phyloP scores from a whole-genome alignment of 2,797 vertebrate genomes.

The Chaetodon trifasciatus region DNA sequence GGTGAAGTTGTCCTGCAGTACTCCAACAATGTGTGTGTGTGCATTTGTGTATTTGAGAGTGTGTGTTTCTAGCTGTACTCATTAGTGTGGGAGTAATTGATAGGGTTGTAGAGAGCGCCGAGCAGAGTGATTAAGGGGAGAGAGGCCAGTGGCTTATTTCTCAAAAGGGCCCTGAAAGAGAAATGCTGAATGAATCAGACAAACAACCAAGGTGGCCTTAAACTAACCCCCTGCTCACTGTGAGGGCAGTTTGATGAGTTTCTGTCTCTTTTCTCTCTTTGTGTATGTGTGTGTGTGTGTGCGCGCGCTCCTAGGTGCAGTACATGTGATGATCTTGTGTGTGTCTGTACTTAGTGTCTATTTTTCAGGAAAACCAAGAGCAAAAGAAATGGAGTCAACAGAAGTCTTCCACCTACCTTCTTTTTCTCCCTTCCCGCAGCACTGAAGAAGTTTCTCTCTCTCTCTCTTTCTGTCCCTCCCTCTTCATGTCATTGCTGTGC shows the following conservation, averaged over 20 bases:
- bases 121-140: conserved; percentile 80
- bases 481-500: conserved; percentile 36
- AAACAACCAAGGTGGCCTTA: conserved; percentile 79
- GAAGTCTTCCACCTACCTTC: conserved; percentile 55
- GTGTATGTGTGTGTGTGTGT: conserved; percentile 33
- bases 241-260: conserved; percentile 72
- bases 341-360: conserved; percentile 56
- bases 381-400: conserved; percentile 55
- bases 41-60: conserved; percentile 39
- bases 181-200: conserved; percentile 80
- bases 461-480: conserved; percentile 36
- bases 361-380: conserved; percentile 74
- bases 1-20: conserved; percentile 46
- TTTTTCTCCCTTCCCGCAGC: conserved; percentile 53
- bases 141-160: conserved; percentile 78
- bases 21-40: conserved; percentile 50
- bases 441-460: conserved; percentile 16
- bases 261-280: conserved; percentile 64
- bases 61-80: conserved; percentile 72
- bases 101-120: conserved; percentile 82
- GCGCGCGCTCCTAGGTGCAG: conserved; percentile 6
- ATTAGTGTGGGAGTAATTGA: conserved; percentile 85
- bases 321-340: conserved; percentile 44
- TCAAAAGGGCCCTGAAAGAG: conserved; percentile 80
- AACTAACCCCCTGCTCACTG: conserved; percentile 73